These are phyloP conservation scores for Synodontis membranacea DNA, from an alignment of 2,113 vertebrate species.

Conservation along the genomic window DNA sequence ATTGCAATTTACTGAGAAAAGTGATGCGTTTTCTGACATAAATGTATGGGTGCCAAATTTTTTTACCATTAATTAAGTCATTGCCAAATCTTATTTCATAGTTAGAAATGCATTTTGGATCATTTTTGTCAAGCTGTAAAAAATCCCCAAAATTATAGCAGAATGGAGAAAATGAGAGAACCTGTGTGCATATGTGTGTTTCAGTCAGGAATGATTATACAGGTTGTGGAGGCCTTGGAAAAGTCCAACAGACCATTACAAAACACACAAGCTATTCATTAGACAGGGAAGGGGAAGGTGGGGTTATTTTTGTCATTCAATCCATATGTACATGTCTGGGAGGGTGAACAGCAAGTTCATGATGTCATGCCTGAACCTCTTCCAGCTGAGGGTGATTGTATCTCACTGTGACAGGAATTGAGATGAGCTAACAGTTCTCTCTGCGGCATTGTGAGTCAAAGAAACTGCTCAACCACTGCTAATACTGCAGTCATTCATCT, in stretches of 20 bases:
- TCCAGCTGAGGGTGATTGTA: constrained; percentile 45
- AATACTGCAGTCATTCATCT: constrained; percentile 10
- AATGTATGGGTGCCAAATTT: no score
- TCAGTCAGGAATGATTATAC: constrained; percentile 41
- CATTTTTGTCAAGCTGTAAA: background rate
- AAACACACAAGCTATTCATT: constrained; percentile 58
- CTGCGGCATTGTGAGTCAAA: background rate
- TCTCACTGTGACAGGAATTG: constrained; percentile 13
- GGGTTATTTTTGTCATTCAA: constrained; percentile 36
- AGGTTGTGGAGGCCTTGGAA: constrained; percentile 48
- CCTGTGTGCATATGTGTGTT: constrained; percentile 31
- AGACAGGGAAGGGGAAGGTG: constrained; percentile 48
- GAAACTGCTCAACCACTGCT: background rate
- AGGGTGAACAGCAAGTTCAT: constrained; percentile 44
- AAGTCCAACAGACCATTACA: constrained; percentile 41
- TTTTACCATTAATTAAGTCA: constrained; percentile 11
- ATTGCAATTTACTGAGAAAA: no score
- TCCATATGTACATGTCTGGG: constrained; percentile 25
- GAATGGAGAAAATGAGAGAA: constrained; percentile 21
- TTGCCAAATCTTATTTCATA: background rate
- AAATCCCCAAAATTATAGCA: background rate
- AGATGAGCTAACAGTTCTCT: constrained; percentile 26
- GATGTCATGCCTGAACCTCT: constrained; percentile 39
- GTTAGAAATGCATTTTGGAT: background rate
- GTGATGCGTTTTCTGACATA: no score